A percentile compares a stretch with the other conserved stretches of the same genome.
Evolutionary conservation across 2,113 vertebrate species (phyloP).

Genomic region (Psophia crepitans): DNA sequence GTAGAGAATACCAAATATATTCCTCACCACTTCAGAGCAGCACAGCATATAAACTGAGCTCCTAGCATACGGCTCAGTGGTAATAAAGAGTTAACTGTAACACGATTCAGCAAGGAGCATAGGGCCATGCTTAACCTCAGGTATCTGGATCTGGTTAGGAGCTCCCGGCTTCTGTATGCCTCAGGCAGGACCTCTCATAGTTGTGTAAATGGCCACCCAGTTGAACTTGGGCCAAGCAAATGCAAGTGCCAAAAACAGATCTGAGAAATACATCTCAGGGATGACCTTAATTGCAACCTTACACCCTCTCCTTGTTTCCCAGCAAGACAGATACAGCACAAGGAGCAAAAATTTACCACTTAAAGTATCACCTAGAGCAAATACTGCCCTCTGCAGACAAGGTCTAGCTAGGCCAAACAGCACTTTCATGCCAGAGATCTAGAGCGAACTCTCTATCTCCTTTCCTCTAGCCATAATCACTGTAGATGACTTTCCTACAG

Average conservation of each 20-base stretch:
- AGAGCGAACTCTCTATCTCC: background rate
- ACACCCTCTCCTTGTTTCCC: background rate
- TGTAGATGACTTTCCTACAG: background rate
- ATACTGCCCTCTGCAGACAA: background rate
- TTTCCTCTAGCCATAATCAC: background rate
- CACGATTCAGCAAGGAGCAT: background rate
- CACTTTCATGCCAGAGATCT: background rate
- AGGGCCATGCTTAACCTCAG: background rate
- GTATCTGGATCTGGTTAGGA: background rate
- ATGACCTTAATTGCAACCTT: background rate
- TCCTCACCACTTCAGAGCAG: background rate
- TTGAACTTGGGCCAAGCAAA: background rate
- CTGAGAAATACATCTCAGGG: background rate
- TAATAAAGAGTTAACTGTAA: background rate
- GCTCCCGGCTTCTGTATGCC: background rate
- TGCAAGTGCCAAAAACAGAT: background rate
- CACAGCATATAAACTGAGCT: background rate
- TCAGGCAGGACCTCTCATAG: background rate
- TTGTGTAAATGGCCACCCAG: background rate
- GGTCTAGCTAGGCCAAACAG: background rate
- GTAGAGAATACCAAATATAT: background rate
- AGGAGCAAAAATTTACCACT: background rate
- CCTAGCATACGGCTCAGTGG: background rate
- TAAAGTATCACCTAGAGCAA: background rate
- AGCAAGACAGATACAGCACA: background rate